These are phyloP conservation scores for Conomelus anceps DNA, from an alignment of 2,888 invertebrate genomes.

Conservation along the genomic window DNA sequence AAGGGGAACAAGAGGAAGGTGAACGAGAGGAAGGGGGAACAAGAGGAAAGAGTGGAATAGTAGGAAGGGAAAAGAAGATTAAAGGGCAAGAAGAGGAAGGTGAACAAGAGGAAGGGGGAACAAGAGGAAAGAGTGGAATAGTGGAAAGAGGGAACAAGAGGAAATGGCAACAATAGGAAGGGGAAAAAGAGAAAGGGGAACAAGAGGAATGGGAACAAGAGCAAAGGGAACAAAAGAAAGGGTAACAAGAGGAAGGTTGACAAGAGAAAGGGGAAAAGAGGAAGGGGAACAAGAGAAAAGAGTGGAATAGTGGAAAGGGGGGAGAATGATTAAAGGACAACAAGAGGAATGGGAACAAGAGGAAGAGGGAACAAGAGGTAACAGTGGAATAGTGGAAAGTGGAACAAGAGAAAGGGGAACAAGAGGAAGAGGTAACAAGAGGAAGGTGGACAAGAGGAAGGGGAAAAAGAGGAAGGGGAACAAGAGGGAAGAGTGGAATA, in stretches of 20 bases:
- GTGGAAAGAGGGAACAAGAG: not conserved
- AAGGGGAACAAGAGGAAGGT: not conserved
- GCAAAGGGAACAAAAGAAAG: not conserved
- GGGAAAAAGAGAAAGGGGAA: not conserved
- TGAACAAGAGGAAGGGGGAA: not conserved
- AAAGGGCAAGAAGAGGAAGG: too few relatives aligned
- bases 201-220: not conserved
- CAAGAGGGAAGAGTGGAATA: not conserved
- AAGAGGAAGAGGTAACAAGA: not conserved
- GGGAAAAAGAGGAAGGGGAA: not conserved
- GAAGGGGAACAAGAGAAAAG: not conserved
- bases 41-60: not conserved
- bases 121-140: not conserved
- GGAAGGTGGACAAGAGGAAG: not conserved
- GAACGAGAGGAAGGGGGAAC: too few relatives aligned
- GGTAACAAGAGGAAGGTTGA: not conserved
- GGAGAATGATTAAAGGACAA: not conserved
- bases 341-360: not conserved
- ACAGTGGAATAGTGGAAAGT: not conserved
- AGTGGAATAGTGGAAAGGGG: not conserved
- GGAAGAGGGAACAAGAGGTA: not conserved
- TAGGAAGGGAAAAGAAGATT: not conserved
- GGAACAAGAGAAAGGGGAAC: not conserved
- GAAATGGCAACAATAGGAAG: not conserved
- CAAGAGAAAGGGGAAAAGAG: not conserved